phyloP scores from a whole-genome alignment of 2,113 vertebrate species.

The Aptenodytes patagonicus region DNA sequence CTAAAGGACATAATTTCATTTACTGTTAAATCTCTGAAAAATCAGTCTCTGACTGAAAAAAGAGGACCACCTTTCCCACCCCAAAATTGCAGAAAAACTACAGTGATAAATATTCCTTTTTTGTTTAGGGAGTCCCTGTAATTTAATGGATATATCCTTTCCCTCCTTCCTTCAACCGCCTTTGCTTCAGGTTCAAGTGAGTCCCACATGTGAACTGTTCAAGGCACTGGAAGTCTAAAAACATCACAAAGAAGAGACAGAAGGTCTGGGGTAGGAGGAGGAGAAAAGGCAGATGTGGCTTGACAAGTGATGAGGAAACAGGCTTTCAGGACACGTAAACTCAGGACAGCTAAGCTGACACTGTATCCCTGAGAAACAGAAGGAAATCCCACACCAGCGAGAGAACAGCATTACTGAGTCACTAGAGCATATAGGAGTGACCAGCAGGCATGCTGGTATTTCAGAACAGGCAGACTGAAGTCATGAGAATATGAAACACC shows the following conservation, averaged over 20 bases:
- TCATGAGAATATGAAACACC: constrained; percentile 63
- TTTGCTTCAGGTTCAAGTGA: neutral
- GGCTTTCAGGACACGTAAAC: neutral
- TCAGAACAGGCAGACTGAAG: constrained; percentile 29
- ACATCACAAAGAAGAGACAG: neutral
- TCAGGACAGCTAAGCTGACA: neutral
- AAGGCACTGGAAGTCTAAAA: neutral
- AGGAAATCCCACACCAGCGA: neutral
- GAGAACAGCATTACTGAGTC: neutral
- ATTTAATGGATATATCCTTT: neutral
- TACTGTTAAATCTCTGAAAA: neutral
- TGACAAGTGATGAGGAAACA: neutral
- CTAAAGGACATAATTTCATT: neutral
- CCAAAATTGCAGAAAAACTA: neutral
- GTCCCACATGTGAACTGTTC: neutral
- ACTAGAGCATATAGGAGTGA: neutral
- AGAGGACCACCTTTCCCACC: neutral
- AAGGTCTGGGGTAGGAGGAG: neutral
- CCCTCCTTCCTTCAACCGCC: neutral
- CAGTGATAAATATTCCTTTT: neutral
- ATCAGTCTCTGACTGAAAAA: neutral
- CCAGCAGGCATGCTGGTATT: constrained; percentile 23
- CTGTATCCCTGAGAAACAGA: neutral
- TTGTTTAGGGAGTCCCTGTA: neutral
- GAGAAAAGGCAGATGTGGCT: neutral